These are phyloP conservation scores for Philotrypesis tridentata DNA, from an alignment of 1,140 invertebrate species.

Conservation along the genomic window DNA sequence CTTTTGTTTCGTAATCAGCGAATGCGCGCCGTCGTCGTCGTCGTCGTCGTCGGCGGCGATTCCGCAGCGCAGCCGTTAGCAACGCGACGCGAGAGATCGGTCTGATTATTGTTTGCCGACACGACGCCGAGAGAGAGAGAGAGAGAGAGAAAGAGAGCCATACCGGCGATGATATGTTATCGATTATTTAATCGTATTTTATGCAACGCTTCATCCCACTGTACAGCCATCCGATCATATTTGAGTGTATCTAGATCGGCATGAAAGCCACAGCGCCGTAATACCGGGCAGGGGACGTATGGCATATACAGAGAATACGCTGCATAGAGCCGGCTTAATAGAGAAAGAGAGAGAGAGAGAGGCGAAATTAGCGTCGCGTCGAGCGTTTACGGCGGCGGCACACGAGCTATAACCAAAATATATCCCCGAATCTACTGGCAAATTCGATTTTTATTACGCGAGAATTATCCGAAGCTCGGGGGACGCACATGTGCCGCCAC, in stretches of 20 bases:
- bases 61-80: neutral
- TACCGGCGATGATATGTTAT: neutral
- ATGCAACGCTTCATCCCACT: neutral
- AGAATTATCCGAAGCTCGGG: slow-evolving; percentile 21
- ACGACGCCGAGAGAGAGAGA: too few relatives aligned
- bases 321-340: neutral
- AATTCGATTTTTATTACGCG: slow-evolving; percentile 39
- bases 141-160: too few relatives aligned
- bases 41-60: too few relatives aligned
- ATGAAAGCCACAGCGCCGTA: too few relatives aligned
- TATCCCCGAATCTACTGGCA: slow-evolving; percentile 13
- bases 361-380: slow-evolving; percentile 15
- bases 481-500: neutral
- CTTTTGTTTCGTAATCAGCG: slow-evolving; percentile 30
- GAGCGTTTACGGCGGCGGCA: neutral
- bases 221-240: too few relatives aligned
- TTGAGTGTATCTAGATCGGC: too few relatives aligned
- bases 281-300: too few relatives aligned
- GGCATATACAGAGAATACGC: neutral
- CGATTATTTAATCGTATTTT: neutral
- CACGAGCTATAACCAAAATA: slow-evolving; percentile 2
- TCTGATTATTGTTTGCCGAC: neutral
- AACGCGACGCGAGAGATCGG: neutral
- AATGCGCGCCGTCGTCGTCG: neutral
- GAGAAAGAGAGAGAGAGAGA: neutral